Evolutionary conservation across 2,113 vertebrate species (phyloP).

Genomic region (Toxostoma redivivum): DNA sequence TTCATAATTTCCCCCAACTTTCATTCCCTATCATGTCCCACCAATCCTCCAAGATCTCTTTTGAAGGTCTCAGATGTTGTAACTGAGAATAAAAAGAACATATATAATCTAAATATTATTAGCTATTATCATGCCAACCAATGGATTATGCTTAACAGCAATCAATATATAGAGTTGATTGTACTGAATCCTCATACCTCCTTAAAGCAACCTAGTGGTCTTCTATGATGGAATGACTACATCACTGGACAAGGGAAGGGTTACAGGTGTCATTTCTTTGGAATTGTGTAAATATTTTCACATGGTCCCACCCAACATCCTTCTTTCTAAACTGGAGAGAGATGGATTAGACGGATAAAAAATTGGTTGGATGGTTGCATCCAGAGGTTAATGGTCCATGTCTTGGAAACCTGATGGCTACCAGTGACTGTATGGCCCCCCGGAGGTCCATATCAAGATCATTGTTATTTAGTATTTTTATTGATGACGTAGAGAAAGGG

Average conservation of each 20-base stretch:
- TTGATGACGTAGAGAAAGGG: background rate
- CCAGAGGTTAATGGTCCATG: too few relatives aligned
- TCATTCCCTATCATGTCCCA: background rate
- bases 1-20: background rate
- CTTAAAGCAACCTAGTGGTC: background rate
- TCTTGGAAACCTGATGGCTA: background rate
- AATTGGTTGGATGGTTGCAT: background rate
- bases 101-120: background rate
- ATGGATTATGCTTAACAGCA: background rate
- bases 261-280: background rate
- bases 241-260: background rate
- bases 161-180: background rate
- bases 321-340: background rate
- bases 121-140: background rate
- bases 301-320: fast-evolving
- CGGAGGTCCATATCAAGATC: too few relatives aligned
- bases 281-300: background rate
- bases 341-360: background rate
- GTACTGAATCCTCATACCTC: background rate
- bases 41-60: background rate
- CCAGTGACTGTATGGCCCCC: background rate
- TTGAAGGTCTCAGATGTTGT: background rate
- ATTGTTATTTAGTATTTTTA: background rate
- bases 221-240: background rate
- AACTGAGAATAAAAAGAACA: background rate